These are phyloP conservation scores for Melanerpes formicivorus DNA, from an alignment of 2,113 vertebrate species.

Conservation along the genomic window DNA sequence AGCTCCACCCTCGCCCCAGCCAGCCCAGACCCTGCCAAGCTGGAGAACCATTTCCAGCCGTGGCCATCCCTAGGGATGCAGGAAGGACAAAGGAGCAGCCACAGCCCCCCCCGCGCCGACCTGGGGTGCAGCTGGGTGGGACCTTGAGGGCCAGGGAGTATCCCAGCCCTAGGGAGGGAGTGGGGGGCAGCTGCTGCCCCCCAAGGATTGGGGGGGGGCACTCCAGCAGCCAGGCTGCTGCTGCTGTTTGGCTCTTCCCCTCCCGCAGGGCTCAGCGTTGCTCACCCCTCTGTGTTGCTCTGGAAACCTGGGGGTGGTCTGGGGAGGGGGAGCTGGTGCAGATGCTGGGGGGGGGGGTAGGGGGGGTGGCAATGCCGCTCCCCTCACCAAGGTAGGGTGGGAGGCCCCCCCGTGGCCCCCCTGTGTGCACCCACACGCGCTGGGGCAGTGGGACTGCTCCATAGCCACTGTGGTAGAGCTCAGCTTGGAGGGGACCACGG, in stretches of 20 bases:
- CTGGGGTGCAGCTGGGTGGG: background rate
- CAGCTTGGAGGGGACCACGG: accelerated
- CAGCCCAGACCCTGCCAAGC: background rate
- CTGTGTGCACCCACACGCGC: accelerated
- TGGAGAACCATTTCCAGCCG: accelerated
- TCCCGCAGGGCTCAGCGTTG: background rate
- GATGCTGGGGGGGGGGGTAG: no score
- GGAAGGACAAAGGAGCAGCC: background rate
- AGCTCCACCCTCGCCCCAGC: background rate
- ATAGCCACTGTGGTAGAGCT: background rate
- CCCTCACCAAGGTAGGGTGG: accelerated
- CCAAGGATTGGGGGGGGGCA: background rate
- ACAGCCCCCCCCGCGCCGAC: background rate
- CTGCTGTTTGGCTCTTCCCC: background rate
- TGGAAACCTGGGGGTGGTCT: background rate
- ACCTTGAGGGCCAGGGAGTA: accelerated
- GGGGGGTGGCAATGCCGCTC: background rate
- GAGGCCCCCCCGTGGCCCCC: no score
- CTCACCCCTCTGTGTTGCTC: background rate
- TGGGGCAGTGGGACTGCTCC: background rate
- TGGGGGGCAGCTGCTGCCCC: background rate
- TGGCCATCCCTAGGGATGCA: no score
- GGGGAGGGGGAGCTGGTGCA: background rate
- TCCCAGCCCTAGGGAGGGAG: background rate
- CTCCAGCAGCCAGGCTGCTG: background rate